A percentile compares a stretch with the other conserved stretches of the same genome.
Evolutionary conservation across 2,888 invertebrate species (phyloP).

Genomic region (Hypselothyrea guttata): DNA sequence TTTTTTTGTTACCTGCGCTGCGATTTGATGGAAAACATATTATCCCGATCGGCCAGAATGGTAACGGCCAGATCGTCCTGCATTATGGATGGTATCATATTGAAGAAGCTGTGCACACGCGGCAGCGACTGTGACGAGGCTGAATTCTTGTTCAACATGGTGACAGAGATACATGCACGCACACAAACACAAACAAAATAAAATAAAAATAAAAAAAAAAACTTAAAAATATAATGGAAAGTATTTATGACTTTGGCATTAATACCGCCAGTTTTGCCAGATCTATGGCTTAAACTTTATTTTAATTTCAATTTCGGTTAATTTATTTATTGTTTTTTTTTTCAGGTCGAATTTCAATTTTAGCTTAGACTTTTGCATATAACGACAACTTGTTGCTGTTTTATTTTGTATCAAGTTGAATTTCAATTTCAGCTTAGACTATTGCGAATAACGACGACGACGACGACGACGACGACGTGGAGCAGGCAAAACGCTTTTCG

Average conservation of each 20-base stretch:
- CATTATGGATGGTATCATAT: slow-evolving; percentile 80
- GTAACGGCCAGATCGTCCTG: slow-evolving; percentile 80
- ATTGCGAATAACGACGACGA: slow-evolving; percentile 11
- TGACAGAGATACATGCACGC: slow-evolving; percentile 11
- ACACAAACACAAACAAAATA: slow-evolving; percentile 23
- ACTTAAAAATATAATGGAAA: slow-evolving; percentile 1
- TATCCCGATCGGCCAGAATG: slow-evolving; percentile 79
- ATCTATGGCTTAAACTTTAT: too few relatives aligned
- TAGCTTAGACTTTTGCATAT: neutral
- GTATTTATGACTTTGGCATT: slow-evolving; percentile 12
- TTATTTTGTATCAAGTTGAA: slow-evolving; percentile 1
- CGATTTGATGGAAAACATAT: slow-evolving; percentile 80
- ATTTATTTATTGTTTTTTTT: too few relatives aligned
- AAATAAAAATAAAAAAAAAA: slow-evolving; percentile 4
- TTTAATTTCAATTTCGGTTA: too few relatives aligned
- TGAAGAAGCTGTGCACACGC: slow-evolving; percentile 79
- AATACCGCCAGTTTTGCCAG: slow-evolving; percentile 9
- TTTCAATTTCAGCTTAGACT: neutral
- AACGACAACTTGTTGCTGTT: neutral
- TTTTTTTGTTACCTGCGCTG: slow-evolving; percentile 72
- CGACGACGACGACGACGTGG: slow-evolving; percentile 4
- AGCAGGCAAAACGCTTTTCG: slow-evolving; percentile 37
- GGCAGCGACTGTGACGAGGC: slow-evolving; percentile 77
- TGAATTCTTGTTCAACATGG: slow-evolving; percentile 77
- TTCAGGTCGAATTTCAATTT: neutral